Base-by-base conservation (phyloP, 2,888 invertebrate species). In the Mesochorus sp. region DNA sequence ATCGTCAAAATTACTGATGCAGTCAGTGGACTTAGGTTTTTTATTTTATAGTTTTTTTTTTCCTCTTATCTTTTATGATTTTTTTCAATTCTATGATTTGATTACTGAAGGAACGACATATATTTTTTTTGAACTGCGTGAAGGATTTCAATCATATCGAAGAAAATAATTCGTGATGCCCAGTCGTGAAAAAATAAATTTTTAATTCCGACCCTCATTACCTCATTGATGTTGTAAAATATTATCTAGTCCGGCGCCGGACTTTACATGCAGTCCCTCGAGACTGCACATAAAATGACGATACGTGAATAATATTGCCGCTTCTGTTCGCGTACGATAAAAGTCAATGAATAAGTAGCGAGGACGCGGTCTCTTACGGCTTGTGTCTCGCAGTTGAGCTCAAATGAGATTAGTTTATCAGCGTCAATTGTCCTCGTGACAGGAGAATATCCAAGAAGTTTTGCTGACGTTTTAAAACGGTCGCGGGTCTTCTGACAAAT, bases 401-500 rank as follows among this genome's bases (percentile, higher is more conserved):
- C 80, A 86, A 88, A 88, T 84, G 83, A 86, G 87, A 88, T 88
- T 88, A 88, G 78, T 70, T 82, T 82, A 83, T 80, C 83, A 79
- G 83, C 81, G 79, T 73, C 87, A 85, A 86, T 87, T 86, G 86
- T 84, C n/a, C 71, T 71, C 79, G 78, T 80, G 87, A 83, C 85
- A 84, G 85, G 80, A 84, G 55, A 44, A 39, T 44, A 44, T 70
- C 59, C 64, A 51, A 70, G 73, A 44, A 78, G 57, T 47, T 80
- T 79, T 71, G 57, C 80, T 82, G 82, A 72, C 83, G 72, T 59
- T 81, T 80, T 81, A 82, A 77, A 21, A 19, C 39, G 64, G 62
- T 37, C n/a, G 42, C 3, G n/a, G 17, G 24, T 62, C 77, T 57
- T 49, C 62, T 49, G 17, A n/a, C 8, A 57, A 62, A 19, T 64